Evolutionary conservation across 2,797 vertebrate genomes (phyloP).

Genomic region (Lepus oiostolus): DNA sequence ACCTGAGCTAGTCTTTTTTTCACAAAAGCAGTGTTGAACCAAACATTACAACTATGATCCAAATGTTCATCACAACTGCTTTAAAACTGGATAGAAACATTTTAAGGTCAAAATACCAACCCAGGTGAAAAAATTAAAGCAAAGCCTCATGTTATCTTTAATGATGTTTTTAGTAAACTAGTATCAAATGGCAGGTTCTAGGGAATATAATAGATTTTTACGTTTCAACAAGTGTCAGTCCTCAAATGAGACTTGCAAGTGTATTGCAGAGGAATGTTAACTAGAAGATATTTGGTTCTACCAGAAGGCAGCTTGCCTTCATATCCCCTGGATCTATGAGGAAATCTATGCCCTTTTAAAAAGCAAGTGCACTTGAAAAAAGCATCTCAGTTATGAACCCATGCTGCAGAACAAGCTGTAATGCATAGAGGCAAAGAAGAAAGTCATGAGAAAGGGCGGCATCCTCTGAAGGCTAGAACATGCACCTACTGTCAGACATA

Average conservation of each 20-base stretch:
- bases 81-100: neutral
- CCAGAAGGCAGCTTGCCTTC: neutral
- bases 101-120: neutral
- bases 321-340: neutral
- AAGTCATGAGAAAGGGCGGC: neutral
- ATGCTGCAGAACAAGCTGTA: neutral
- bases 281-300: neutral
- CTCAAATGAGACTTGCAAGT: neutral
- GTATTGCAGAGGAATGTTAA: neutral
- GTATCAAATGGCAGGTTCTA: neutral
- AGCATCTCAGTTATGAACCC: neutral
- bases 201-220: neutral
- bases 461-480: neutral
- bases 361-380: neutral
- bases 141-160: slow-evolving; percentile 20
- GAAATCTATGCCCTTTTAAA: neutral
- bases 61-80: neutral
- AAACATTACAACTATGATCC: neutral
- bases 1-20: neutral
- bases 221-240: neutral
- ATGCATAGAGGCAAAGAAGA: neutral
- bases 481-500: neutral
- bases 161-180: neutral
- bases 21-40: neutral
- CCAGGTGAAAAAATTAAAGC: neutral